A percentile compares a stretch with the other conserved stretches of the same genome.
Evolutionary conservation across 92 coral and sea anemone species (phyloP).

Genomic region (Phymanthus crucifer): DNA sequence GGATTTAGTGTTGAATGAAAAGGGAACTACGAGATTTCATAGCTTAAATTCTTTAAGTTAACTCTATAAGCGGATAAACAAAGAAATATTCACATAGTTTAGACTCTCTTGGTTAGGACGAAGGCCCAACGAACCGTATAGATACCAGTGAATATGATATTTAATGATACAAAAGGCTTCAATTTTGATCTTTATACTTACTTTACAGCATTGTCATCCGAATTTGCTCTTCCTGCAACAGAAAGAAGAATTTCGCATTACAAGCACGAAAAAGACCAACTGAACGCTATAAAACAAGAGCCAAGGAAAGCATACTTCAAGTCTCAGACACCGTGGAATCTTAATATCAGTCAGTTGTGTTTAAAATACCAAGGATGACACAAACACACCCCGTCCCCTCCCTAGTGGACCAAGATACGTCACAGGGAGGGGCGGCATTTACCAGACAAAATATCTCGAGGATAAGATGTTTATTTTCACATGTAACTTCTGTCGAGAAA

Average conservation of each 20-base stretch:
- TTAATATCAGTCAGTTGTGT: background rate
- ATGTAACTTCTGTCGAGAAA: background rate
- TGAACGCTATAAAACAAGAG: background rate
- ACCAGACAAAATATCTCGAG: background rate
- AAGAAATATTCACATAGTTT: too few species aligned
- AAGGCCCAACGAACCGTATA: background rate
- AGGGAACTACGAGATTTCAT: background rate
- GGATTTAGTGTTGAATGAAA: too few species aligned
- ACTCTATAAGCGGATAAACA: too few species aligned
- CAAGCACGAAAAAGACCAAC: background rate
- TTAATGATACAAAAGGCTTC: background rate
- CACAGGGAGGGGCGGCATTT: background rate
- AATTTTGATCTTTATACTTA: background rate
- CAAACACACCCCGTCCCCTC: background rate
- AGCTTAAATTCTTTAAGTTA: too few species aligned
- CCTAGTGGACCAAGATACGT: background rate
- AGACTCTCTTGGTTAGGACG: background rate
- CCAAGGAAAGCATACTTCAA: background rate
- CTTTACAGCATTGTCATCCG: slow-evolving; percentile 58
- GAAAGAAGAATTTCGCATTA: slow-evolving; percentile 2
- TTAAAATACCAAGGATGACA: background rate
- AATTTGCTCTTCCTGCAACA: slow-evolving; percentile 35
- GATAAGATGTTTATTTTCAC: background rate
- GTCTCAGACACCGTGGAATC: background rate
- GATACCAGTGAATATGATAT: too few species aligned